Evolutionary conservation across 2,113 vertebrate genomes (phyloP).

Genomic region (Lagopus muta): DNA sequence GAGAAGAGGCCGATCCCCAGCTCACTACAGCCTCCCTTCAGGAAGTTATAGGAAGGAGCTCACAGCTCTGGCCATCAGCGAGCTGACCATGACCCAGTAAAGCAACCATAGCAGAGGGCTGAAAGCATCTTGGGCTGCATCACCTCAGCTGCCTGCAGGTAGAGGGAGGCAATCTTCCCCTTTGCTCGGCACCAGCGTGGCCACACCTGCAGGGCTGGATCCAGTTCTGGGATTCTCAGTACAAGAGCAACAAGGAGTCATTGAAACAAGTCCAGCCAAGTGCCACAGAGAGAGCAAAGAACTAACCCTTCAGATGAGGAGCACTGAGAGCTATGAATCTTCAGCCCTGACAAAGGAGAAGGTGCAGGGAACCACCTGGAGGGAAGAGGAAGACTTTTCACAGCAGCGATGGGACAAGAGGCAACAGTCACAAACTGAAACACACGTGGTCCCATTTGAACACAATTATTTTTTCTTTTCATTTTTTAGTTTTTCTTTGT

Average conservation of each 20-base stretch:
- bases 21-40: too few relatives aligned
- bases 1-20: too few relatives aligned
- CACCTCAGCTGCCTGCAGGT: accelerated
- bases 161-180: not conserved
- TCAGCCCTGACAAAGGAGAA: not conserved
- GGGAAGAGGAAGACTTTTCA: not conserved
- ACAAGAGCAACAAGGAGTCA: not conserved
- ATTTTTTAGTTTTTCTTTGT: not conserved
- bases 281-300: not conserved
- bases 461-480: not conserved
- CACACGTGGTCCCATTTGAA: not conserved
- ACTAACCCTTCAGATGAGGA: not conserved
- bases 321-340: not conserved
- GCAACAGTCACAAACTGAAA: not conserved
- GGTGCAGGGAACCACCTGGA: not conserved
- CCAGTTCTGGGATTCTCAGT: not conserved
- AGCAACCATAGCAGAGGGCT: accelerated
- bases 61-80: not conserved
- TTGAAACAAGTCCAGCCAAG: not conserved
- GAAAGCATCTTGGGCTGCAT: accelerated
- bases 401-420: not conserved
- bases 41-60: not conserved
- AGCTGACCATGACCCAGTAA: not conserved
- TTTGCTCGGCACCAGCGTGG: not conserved
- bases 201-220: not conserved